Percentiles rank a stretch among this genome's conserved stretches.
Conservation (phyloP, 2,113 vertebrate genomes). For the Paralichthys olivaceus region DNA sequence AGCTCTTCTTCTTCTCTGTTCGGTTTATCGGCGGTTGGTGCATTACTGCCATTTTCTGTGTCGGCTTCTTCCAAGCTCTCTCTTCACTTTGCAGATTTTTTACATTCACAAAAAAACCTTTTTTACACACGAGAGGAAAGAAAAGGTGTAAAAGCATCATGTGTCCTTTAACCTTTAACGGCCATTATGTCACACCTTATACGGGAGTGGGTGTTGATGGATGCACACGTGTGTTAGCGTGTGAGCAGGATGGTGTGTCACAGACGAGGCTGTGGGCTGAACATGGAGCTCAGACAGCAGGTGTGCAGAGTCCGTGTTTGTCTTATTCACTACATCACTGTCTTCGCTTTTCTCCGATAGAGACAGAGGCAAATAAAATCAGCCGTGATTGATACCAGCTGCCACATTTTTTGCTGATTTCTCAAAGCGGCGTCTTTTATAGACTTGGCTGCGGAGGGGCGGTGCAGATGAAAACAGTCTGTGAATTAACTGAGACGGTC, state of each 20-base stretch:
- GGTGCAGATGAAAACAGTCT: slow-evolving; percentile 27
- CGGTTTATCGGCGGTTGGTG: no score
- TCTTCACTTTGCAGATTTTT: no score
- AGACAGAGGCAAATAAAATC: slow-evolving; percentile 40
- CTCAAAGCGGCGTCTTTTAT: slow-evolving; percentile 31
- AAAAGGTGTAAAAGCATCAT: background rate
- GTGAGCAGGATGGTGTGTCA: background rate
- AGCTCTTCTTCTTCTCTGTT: no score
- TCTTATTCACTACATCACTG: slow-evolving; percentile 1
- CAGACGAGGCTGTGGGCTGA: background rate
- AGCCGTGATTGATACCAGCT: slow-evolving; percentile 41
- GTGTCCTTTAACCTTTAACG: background rate
- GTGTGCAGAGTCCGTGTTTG: background rate
- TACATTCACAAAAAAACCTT: background rate
- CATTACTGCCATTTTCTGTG: no score
- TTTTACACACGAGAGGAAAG: background rate
- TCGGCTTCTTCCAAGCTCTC: no score
- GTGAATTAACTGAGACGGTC: slow-evolving; percentile 41
- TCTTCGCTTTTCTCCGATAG: slow-evolving; percentile 1
- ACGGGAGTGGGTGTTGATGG: background rate
- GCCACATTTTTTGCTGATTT: slow-evolving; percentile 39
- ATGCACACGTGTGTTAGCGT: background rate
- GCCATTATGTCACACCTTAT: background rate
- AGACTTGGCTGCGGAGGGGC: slow-evolving; percentile 25
- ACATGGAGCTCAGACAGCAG: slow-evolving; percentile 37